Percentiles rank a stretch among this genome's conserved stretches.
phyloP scores from a whole-genome alignment of 1,140 invertebrate species.

The Drosophila eugracilis region DNA sequence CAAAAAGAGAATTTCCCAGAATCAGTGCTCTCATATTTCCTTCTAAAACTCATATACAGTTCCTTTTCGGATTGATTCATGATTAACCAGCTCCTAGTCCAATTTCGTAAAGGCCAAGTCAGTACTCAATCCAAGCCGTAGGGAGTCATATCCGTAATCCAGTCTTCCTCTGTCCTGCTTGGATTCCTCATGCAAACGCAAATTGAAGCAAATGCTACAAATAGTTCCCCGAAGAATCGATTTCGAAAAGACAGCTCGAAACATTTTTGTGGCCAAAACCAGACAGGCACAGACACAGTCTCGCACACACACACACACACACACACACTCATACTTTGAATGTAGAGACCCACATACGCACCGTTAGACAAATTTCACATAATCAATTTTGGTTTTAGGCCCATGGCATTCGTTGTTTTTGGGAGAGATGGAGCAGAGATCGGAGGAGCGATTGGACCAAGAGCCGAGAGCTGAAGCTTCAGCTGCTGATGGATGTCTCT shows the following conservation, averaged over 20 bases:
- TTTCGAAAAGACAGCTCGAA: constrained; percentile 13
- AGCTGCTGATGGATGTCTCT: constrained; percentile 73
- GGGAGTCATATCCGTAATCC: constrained; percentile 12
- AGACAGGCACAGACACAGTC: not conserved
- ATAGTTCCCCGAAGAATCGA: constrained; percentile 43
- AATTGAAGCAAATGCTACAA: constrained; percentile 39
- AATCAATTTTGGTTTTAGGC: constrained; percentile 66
- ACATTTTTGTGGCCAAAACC: constrained; percentile 26
- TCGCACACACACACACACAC: not conserved
- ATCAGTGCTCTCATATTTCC: not conserved
- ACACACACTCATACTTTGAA: not conserved
- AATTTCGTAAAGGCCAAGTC: constrained; percentile 6
- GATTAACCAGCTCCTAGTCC: constrained; percentile 2
- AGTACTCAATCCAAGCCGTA: constrained; percentile 6
- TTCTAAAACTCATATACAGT: not conserved
- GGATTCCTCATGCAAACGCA: constrained; percentile 20
- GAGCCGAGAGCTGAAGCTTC: constrained; percentile 10
- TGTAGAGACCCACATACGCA: constrained; percentile 16
- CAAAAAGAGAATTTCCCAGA: not conserved
- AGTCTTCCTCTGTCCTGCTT: not conserved
- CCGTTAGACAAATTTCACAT: constrained; percentile 55
- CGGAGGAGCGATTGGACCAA: not conserved
- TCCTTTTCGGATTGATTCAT: constrained; percentile 10
- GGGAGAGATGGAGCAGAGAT: not conserved
- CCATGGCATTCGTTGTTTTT: constrained; percentile 31